phyloP scores from a whole-genome alignment of 2,797 vertebrate species.

The Champsocephalus esox region DNA sequence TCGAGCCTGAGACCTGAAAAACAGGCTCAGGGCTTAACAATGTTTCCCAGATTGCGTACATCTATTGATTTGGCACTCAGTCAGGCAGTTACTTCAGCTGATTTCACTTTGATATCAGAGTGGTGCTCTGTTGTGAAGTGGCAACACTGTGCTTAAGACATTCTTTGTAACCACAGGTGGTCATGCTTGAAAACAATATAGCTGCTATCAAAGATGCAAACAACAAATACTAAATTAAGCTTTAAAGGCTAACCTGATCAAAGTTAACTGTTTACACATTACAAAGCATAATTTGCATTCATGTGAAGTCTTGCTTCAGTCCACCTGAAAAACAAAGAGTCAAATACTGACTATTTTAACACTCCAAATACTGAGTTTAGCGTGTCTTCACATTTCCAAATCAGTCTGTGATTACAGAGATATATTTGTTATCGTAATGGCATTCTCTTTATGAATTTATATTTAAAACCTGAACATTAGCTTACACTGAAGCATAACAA shows the following conservation, averaged over 20 bases:
- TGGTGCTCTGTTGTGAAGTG: background rate
- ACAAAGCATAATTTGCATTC: background rate
- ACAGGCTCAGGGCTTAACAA: background rate
- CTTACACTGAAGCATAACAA: too few species aligned
- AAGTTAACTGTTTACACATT: background rate
- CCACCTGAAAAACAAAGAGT: background rate
- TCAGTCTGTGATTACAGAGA: too few species aligned
- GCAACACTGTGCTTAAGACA: background rate
- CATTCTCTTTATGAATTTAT: too few species aligned
- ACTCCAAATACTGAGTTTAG: background rate
- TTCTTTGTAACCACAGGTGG: background rate
- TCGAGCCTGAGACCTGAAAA: too few species aligned
- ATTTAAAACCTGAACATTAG: too few species aligned
- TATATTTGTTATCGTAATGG: too few species aligned
- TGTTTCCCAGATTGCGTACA: conserved; percentile 10
- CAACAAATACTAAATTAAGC: background rate
- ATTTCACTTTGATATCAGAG: conserved; percentile 21
- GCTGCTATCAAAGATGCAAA: background rate
- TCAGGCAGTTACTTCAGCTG: conserved; percentile 9
- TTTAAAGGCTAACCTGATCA: too few species aligned
- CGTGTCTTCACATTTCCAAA: too few species aligned
- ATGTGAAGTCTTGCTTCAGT: background rate
- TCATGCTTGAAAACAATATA: background rate
- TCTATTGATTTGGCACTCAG: background rate
- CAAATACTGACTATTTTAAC: background rate